phyloP scores from a whole-genome alignment of 2,888 invertebrate species.

The Caenorhabditis plicata region DNA sequence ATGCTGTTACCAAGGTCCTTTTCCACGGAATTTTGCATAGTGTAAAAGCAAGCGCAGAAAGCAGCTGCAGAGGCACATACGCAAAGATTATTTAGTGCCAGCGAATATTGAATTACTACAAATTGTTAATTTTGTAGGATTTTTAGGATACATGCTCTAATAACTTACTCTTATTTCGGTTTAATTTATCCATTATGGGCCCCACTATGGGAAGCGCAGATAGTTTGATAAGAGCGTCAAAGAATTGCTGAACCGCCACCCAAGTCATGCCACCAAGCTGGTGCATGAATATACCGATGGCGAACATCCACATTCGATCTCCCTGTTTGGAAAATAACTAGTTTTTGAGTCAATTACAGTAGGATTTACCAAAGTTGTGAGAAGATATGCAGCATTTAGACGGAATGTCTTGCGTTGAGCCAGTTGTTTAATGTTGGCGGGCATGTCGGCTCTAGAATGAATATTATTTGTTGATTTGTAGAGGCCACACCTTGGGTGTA shows the following conservation, averaged over 20 bases:
- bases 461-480: too few relatives aligned
- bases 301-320: slow-evolving; percentile 49
- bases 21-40: background rate
- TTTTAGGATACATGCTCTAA: background rate
- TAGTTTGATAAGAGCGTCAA: slow-evolving; percentile 37
- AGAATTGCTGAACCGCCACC: slow-evolving; percentile 45
- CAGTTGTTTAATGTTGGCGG: too few relatives aligned
- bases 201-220: slow-evolving; percentile 14
- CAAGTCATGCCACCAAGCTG: slow-evolving; percentile 43
- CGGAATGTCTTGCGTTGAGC: slow-evolving; percentile 1
- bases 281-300: slow-evolving; percentile 47
- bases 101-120: slow-evolving; percentile 18
- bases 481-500: too few relatives aligned
- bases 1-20: background rate
- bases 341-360: background rate
- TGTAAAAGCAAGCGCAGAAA: slow-evolving; percentile 23
- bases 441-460: too few relatives aligned
- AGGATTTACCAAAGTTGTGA: slow-evolving; percentile 25
- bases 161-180: slow-evolving; percentile 21
- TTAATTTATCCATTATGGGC: slow-evolving; percentile 17
- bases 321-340: slow-evolving; percentile 34
- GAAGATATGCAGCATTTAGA: slow-evolving; percentile 14
- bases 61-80: slow-evolving; percentile 40
- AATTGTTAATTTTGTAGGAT: background rate
- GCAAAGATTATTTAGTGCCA: slow-evolving; percentile 46